Evolutionary conservation across 2,888 invertebrate species (phyloP).

Genomic region (Exephanes ischioxanthus): DNA sequence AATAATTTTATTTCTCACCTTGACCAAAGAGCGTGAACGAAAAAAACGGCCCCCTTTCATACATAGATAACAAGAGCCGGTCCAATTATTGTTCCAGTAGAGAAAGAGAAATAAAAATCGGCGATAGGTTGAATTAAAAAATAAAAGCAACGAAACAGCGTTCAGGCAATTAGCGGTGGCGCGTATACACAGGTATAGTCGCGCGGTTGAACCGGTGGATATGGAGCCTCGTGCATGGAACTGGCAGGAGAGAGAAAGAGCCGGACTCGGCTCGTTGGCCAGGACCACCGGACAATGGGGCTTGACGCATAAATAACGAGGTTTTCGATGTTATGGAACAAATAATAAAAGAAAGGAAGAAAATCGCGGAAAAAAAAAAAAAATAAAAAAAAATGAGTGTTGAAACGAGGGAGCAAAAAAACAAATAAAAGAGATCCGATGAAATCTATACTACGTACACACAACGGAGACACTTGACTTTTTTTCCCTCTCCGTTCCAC

Average conservation of each 20-base stretch:
- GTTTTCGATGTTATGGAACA: slow-evolving; percentile 66
- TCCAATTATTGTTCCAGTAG: slow-evolving; percentile 27
- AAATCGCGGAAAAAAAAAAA: slow-evolving; percentile 28
- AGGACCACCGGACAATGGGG: slow-evolving; percentile 59
- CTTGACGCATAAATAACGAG: slow-evolving; percentile 78
- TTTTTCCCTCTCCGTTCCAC: slow-evolving; percentile 19
- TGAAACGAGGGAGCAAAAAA: slow-evolving; percentile 25
- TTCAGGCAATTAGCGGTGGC: slow-evolving; percentile 57
- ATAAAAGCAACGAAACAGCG: slow-evolving; percentile 16
- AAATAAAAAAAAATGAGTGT: slow-evolving; percentile 40
- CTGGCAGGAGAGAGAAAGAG: slow-evolving; percentile 56
- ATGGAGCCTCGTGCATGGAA: slow-evolving; percentile 34
- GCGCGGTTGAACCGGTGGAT: not conserved
- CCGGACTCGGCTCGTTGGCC: slow-evolving; percentile 14
- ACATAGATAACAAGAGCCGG: not conserved
- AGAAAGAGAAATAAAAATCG: slow-evolving; percentile 1
- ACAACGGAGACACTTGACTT: slow-evolving; percentile 33
- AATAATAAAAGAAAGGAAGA: slow-evolving; percentile 21
- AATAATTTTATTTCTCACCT: slow-evolving; percentile 47
- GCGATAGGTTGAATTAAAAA: slow-evolving; percentile 3
- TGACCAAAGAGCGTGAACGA: slow-evolving; percentile 14
- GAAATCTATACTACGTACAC: slow-evolving; percentile 1
- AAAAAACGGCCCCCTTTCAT: not conserved
- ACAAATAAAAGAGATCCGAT: not conserved
- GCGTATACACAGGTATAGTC: slow-evolving; percentile 2